Base-by-base conservation (phyloP, 2,113 vertebrate species). In the Hepsetus odoe region DNA sequence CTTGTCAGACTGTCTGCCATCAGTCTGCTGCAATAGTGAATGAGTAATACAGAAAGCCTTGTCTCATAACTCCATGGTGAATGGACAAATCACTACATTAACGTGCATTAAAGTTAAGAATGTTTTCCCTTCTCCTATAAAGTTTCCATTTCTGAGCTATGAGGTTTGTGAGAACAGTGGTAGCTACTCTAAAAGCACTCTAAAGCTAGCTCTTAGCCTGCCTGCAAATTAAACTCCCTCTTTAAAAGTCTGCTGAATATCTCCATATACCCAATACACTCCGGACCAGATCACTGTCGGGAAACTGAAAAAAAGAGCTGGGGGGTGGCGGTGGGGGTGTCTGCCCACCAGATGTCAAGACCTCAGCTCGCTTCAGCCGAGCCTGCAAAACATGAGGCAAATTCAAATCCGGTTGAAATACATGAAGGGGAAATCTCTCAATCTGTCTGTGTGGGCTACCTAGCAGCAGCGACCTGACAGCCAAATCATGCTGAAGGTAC, bases 311-410 rank as follows among this genome's bases (percentile, higher is more conserved):
- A 33, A 55, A 9, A 55, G 30, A 74, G 51, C 9, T n/a, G n/a
- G n/a, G n/a, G n/a, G n/a, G n/a, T n/a, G n/a, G n/a, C n/a, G n/a
- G n/a, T n/a, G n/a, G n/a, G 11, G 16, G 56, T 62, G 46, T 55
- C 71, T 79, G 71, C 62, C 26, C 33, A 76, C 65, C 74, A 74
- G 59, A 59, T 73, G 71, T 77, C 76, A 82, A 70, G 58, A 56
- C 80, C 72, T 82, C 70, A 55, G 59, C 56, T 82, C 64, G 68
- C 80, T 59, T 82, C 74, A 72, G 80, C 68, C 30, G 55, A 72
- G 59, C 69, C 38, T 72, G 53, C 18, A 30, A 22, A 42, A 62
- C 53, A 61, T 72, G 20, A 75, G 42, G 51, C 65, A n/a, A 75
- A 75, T 75, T 64, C 42, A 51, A 44, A 51, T 64, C 30, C n/a